Base-by-base conservation (phyloP, 2,113 vertebrate genomes). In the Sinosuthora webbiana region DNA sequence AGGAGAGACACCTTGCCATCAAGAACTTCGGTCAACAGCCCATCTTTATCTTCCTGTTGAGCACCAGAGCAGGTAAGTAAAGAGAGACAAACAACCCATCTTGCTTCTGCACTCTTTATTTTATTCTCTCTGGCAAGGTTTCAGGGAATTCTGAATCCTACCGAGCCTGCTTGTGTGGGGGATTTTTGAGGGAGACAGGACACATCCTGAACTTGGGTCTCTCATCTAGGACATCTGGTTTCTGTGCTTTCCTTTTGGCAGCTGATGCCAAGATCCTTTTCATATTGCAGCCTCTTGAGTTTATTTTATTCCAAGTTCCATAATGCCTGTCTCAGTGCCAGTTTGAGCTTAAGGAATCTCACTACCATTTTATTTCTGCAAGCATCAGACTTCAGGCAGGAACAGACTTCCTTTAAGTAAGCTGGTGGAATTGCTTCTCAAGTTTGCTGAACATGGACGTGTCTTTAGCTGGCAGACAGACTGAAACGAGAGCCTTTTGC, bases 11-110 rank as follows among this genome's bases (percentile, higher is more conserved):
- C 68, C 97, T 99, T 37, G 98, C 99, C 31, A 98, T 99, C 94
- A 99, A 99, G 97, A 99, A 98, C 97, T 99, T 99, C 62, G 99
- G 98, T 94, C 98, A 97, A 91, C 98, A 98, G 83, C 98, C 99
- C 15, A 81, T 99, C 74, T 99, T 99, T 70, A 87, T 99, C 63
- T 99, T 99, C 83, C 98, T 99, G 2, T 97, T 99, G 91, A 99
- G 99, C 98, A 99, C 99, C 74, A 98, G 98, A 97, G 99, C 99
- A 97, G 99, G 99, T 99, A 92, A 97, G 95, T 64, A 85, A 77
- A 50, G 12, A 73, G 41, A 57, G 47, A 22, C 19, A 82, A 92
- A 31, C 37, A 83, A n/a, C 42, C 30, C 20, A 7, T 53, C 47
- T 81, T 86, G 25, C 18, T 86, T 89, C 62, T 78, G 14, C 70